A percentile compares a stretch with the other conserved stretches of the same genome.
Evolutionary conservation across 37 sponge, comb jelly and placozoan species (phyloP).

Genomic region (Tethya wilhelma): DNA sequence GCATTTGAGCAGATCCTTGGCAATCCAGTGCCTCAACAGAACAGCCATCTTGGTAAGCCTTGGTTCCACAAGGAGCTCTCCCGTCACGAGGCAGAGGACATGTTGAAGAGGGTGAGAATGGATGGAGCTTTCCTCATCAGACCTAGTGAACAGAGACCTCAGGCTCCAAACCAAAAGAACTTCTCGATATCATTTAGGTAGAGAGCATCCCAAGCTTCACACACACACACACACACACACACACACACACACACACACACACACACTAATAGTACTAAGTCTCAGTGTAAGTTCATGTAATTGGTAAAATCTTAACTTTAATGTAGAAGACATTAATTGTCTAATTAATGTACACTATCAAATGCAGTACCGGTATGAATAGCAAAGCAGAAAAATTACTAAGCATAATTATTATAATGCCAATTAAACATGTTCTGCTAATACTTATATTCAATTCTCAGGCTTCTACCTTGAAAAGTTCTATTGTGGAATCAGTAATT

Average conservation of each 20-base stretch:
- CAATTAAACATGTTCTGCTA: no score
- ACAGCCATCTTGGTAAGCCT: conserved; percentile 64
- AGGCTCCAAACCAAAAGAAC: conserved; percentile 9
- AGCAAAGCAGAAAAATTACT: no score
- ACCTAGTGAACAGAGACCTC: conserved; percentile 48
- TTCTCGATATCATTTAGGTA: conserved; percentile 93
- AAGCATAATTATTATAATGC: no score
- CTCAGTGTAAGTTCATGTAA: no score
- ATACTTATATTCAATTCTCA: no score
- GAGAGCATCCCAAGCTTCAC: not conserved
- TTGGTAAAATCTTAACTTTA: no score
- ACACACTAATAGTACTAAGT: no score
- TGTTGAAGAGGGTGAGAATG: conserved; percentile 90
- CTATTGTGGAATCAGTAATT: no score
- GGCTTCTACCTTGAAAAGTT: no score
- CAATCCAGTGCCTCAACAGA: conserved; percentile 71
- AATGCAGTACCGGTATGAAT: no score
- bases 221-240: not conserved
- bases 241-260: not conserved
- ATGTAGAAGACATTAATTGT: no score
- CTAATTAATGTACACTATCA: no score
- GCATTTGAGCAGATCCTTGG: conserved; percentile 88
- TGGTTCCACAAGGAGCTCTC: conserved; percentile 88
- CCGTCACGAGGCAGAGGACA: conserved; percentile 86
- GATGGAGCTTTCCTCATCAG: conserved; percentile 97